phyloP scores from a whole-genome alignment of 2,113 vertebrate genomes.

The Tonatia bakeri region DNA sequence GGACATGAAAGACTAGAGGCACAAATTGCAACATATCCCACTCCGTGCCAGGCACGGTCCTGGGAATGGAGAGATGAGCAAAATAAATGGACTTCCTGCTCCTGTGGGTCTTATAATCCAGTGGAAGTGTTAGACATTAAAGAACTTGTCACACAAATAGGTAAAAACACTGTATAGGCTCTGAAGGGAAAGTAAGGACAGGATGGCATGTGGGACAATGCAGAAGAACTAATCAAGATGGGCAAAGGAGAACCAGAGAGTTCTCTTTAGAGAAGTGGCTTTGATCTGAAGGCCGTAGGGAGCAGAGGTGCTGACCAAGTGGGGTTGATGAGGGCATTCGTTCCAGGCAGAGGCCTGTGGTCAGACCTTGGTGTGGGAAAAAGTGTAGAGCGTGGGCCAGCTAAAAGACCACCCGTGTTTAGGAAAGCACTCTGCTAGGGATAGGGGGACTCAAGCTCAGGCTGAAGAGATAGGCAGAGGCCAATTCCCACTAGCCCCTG shows the following conservation, averaged over 20 bases:
- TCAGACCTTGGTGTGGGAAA: background rate
- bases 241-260: background rate
- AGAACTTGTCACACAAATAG: background rate
- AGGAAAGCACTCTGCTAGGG: background rate
- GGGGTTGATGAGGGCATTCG: background rate
- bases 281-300: background rate
- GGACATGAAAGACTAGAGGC: background rate
- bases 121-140: background rate
- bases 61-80: background rate
- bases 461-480: background rate
- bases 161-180: background rate
- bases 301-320: background rate
- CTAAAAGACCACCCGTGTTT: background rate
- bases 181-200: background rate
- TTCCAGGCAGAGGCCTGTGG: background rate
- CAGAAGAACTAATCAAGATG: background rate
- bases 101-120: background rate
- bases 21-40: background rate
- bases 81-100: background rate
- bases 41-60: background rate
- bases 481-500: background rate
- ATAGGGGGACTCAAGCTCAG: background rate
- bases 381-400: background rate
- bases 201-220: background rate
- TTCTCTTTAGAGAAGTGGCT: background rate